phyloP scores from a whole-genome alignment of 2,113 vertebrate genomes.

The Misgurnus mizolepis region DNA sequence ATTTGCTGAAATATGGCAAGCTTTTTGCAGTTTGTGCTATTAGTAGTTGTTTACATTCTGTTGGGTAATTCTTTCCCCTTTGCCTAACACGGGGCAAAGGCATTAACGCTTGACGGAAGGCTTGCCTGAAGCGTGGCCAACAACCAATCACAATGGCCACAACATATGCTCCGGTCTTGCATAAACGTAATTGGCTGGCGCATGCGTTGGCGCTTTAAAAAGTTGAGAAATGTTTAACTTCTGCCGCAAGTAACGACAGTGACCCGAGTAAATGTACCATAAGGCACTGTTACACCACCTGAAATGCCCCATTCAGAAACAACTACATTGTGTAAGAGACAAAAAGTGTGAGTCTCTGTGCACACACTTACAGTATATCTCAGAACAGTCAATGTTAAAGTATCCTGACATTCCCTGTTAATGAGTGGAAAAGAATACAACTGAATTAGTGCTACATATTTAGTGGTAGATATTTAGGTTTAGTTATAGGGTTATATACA shows the following conservation, averaged over 20 bases:
- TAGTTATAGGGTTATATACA: not conserved
- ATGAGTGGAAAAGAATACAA: not conserved
- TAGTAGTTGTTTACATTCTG: too few species aligned
- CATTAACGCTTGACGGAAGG: too few species aligned
- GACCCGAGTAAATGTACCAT: not conserved
- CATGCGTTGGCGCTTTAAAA: too few species aligned
- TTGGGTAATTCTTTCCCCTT: too few species aligned
- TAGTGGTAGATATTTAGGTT: not conserved
- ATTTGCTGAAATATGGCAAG: too few species aligned
- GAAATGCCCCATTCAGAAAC: not conserved
- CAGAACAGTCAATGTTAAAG: constrained; percentile 83
- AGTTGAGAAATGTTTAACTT: not conserved
- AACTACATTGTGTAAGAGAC: not conserved
- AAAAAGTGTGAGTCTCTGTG: not conserved
- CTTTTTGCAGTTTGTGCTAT: too few species aligned
- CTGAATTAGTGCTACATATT: constrained; percentile 6
- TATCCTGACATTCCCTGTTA: constrained; percentile 84
- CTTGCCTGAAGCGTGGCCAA: too few species aligned
- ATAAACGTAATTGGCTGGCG: too few species aligned
- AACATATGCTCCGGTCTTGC: too few species aligned
- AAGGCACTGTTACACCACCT: not conserved
- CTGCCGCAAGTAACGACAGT: too few species aligned
- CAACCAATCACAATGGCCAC: too few species aligned
- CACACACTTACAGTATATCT: constrained; percentile 81
- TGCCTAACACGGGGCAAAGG: too few species aligned